These are phyloP conservation scores for Ramphastos sulfuratus DNA, from an alignment of 2,113 vertebrate species.

Conservation along the genomic window DNA sequence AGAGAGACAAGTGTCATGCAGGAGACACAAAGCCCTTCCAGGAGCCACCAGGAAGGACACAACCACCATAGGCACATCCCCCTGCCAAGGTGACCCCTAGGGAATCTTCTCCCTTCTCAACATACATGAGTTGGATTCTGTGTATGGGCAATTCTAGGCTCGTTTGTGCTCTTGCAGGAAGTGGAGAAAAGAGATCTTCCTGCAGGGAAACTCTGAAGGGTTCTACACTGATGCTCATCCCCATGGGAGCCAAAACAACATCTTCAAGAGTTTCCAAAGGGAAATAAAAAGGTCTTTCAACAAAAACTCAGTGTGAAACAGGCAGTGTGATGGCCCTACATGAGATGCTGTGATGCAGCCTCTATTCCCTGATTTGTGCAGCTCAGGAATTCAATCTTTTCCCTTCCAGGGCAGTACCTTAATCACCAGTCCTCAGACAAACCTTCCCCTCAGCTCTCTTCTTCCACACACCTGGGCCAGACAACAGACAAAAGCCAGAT, in stretches of 20 bases:
- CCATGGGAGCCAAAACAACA: neutral
- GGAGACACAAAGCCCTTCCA: neutral
- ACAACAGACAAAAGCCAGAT: neutral
- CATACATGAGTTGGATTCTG: rapidly evolving
- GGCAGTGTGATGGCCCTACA: neutral
- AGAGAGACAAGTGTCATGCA: neutral
- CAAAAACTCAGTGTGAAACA: neutral
- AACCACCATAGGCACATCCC: rapidly evolving
- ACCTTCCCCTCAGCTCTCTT: neutral
- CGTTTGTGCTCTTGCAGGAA: neutral
- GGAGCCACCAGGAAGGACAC: rapidly evolving
- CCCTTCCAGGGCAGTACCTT: neutral
- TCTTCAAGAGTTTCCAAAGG: neutral
- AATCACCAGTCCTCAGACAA: neutral
- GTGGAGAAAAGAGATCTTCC: neutral
- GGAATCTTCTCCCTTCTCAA: neutral
- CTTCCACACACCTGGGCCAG: neutral
- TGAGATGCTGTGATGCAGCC: neutral
- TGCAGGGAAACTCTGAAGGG: neutral
- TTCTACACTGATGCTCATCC: neutral
- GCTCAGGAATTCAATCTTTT: neutral
- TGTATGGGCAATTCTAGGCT: neutral
- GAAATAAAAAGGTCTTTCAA: neutral
- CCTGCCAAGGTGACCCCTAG: rapidly evolving
- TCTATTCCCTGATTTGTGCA: neutral